Evolutionary conservation across 35 echinoderm and acorn worm genomes (phyloP), one percentile per base, ranked within the genome.

Genomic region (Hemicentrotus pulcherrimus): DNA sequence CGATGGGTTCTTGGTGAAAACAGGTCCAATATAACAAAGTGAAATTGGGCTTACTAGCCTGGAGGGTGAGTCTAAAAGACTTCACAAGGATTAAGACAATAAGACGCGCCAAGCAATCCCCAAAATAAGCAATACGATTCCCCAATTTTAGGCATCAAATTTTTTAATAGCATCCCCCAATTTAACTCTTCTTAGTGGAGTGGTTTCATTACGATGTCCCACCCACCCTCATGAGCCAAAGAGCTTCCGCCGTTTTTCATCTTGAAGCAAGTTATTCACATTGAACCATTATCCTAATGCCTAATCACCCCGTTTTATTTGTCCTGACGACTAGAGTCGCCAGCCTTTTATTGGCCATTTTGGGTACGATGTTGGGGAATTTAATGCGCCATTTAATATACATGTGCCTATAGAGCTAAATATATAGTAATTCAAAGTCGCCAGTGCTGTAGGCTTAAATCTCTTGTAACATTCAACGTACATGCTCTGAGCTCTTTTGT

Each of bases 61-160:
- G 46, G 16, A 93, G 91, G 91, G 91, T 50, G 48, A 47, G 91
- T 46, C 91, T 47, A 58, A 6, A 18, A 50, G 91, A 46, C 91
- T 55, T 93, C 91, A 55, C 48, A 50, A 31, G 46, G 91, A 93
- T 93, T 93, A 93, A 93, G 91, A 93, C 91, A 93, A 93, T 93
- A 93, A 93, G 48, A 93, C 32, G 48, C 48, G 91, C 46, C 91
- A 58, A 78, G 65, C 65, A 78, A 78, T 78, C 22, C 19, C 18
- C 5, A 78, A 78, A 78, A n/a, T n/a, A 78, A 78, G 4, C 18
- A 78, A n/a, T n/a, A 18, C 28, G 65, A 24, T 28, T 78, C 65
- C 24, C 18, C 65, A 78, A 78, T 78, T 78, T 78, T 78, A 78
- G 65, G 65, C 65, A 78, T 78, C 65, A 78, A 78, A 78, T 78